Evolutionary conservation across 2,113 vertebrate species (phyloP), one percentile per base, ranked within the genome.

Genomic region (Vidua macroura): DNA sequence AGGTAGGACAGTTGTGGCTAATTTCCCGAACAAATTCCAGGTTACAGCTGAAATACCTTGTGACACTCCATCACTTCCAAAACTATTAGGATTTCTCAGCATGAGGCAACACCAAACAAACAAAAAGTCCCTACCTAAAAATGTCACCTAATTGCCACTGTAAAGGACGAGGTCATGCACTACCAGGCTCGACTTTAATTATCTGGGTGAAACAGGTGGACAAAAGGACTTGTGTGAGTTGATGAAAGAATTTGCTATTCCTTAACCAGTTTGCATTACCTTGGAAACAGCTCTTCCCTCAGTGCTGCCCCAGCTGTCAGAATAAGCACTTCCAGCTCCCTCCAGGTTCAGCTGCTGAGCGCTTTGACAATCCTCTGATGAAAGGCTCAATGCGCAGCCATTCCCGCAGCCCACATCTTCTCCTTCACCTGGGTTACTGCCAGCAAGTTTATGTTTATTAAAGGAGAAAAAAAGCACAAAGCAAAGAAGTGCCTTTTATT

Each of bases 401-500:
- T 35, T 88, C 53, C 75, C 82, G 48, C 63, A 35, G 23, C 73
- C 83, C 83, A 41, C 77, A 79, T 13, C 64, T 39, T 25, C 53
- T 39, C 22, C 3, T 69, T 86, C 90, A 31, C 86, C 41, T 1
- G 4, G 7, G 14, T 82, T 48, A 77, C 56, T 44, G 84, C 56
- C 49, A 87, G 77, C 20, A 4, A 46, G 28, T 58, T 84, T 30
- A 49, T 49, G 77, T 86, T 93, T 66, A 41, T 93, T 73, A 89
- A 68, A 93, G 77, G n/a, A 81, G 86, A 46, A 88, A 91, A 91
- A 88, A 83, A 64, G 73, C 92, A 91, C 77, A 87, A 79, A 87
- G 86, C 73, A 79, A 82, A 92, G 83, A 27, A 81, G 66, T 58
- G 69, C 81, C 78, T 84, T 94, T 88, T 84, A 89, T 84, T 78